phyloP scores from a whole-genome alignment of 2,888 invertebrate genomes.

The Vanessa cardui region DNA sequence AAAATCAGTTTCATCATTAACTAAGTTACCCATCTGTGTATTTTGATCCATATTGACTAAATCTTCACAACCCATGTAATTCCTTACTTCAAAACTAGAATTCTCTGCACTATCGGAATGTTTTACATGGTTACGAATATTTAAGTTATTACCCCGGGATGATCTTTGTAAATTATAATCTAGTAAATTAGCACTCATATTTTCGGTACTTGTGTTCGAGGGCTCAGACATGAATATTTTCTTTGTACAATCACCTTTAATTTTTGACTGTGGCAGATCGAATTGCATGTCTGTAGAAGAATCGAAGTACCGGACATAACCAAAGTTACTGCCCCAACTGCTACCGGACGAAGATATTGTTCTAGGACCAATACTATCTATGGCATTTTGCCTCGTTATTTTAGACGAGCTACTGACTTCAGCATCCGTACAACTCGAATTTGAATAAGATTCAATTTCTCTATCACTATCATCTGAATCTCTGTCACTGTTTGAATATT shows the following conservation, averaged over 20 bases:
- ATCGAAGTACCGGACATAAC: conserved; percentile 86
- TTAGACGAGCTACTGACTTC: conserved; percentile 59
- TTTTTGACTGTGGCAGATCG: conserved; percentile 49
- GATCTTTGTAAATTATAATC: conserved; percentile 45
- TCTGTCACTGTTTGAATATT: conserved; percentile 67
- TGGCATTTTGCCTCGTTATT: conserved; percentile 84
- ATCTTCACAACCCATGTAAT: conserved; percentile 87
- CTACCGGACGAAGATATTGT: conserved; percentile 76
- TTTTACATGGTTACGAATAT: conserved; percentile 63
- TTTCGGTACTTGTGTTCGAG: conserved; percentile 40
- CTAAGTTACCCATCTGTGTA: conserved; percentile 74
- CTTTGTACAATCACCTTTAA: conserved; percentile 70
- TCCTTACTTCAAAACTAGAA: conserved; percentile 81
- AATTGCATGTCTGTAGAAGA: conserved; percentile 72
- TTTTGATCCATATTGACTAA: conserved; percentile 85
- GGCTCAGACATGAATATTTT: conserved; percentile 59
- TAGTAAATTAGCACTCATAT: conserved; percentile 25
- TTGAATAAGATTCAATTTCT: conserved; percentile 71
- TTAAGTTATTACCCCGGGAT: conserved; percentile 49
- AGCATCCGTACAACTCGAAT: conserved; percentile 66
- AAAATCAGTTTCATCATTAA: conserved; percentile 64
- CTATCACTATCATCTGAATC: conserved; percentile 60
- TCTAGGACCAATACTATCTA: conserved; percentile 76
- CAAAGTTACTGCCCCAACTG: conserved; percentile 84
- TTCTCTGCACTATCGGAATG: conserved; percentile 84